Evolutionary conservation across 2,113 vertebrate genomes (phyloP), one percentile per base, ranked within the genome.

Genomic region (Dissostichus mawsoni): DNA sequence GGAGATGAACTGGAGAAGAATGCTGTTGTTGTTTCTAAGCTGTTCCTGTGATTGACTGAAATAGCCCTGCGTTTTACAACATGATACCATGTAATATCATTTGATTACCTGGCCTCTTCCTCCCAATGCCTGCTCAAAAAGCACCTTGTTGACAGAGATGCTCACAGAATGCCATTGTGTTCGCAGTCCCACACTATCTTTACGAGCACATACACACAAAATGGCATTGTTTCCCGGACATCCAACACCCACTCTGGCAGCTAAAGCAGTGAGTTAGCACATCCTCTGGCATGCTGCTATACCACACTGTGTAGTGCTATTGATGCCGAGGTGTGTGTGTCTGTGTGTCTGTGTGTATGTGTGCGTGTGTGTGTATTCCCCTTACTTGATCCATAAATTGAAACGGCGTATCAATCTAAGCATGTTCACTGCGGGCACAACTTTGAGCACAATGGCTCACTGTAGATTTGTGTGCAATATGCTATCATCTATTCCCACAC

Each of bases 171-270:
- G 68, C 84, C 90, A 91, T 94, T 95, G 94, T 95, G 36, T 94
- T 92, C 65, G 2, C 70, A 74, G 78, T 71, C 73, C 68, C 67
- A 53, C 29, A 13, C 82, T 69, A 63, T 71, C 69, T 56, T 56
- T 18, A 75, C 7, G 53, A 44, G 25, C 58, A 69, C 58, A 51
- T 53, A 53, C 76, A 64, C 84, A 95, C 90, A 95, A 86, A 92
- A 90, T 84, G 76, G 74, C 87, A 93, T 95, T 95, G 95, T 95
- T 94, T 92, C 85, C 61, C 69, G 69, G 94, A 92, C 87, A 95
- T 84, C 79, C 44, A 89, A 95, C 91, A 94, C 92, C 87, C 48
- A 67, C 52, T 67, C 79, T 85, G 89, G 92, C 93, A 93, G 76
- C 83, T 71, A 56, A 70, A 80, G 66, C 79, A 59, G 80, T 89